Evolutionary conservation across 2,113 vertebrate genomes (phyloP).

Genomic region (Rallus limicola): DNA sequence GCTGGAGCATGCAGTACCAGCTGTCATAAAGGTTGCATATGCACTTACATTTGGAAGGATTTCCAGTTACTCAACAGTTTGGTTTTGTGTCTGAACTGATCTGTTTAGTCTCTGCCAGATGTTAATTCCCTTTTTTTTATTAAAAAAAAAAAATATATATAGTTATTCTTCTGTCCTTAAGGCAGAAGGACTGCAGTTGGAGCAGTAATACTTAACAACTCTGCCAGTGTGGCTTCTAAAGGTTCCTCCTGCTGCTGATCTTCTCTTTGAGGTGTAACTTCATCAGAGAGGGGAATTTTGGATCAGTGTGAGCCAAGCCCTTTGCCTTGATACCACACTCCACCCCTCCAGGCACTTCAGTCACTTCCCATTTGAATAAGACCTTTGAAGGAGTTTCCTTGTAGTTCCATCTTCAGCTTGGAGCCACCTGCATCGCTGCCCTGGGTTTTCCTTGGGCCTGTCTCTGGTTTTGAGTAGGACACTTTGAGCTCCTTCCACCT

Average conservation of each 20-base stretch:
- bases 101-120: conserved; percentile 3
- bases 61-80: conserved; percentile 10
- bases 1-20: background rate
- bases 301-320: background rate
- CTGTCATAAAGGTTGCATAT: background rate
- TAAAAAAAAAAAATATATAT: background rate
- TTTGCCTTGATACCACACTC: fast-evolving
- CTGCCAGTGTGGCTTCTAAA: background rate
- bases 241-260: background rate
- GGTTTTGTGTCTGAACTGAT: background rate
- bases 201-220: background rate
- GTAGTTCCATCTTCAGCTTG: background rate
- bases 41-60: conserved; percentile 3
- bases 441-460: background rate
- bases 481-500: background rate
- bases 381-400: background rate
- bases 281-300: background rate
- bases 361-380: background rate
- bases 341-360: background rate
- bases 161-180: background rate
- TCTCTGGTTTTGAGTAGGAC: background rate
- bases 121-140: background rate
- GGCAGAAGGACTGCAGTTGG: background rate
- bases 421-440: background rate
- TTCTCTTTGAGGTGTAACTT: background rate